Evolutionary conservation across 2,797 vertebrate species (phyloP), one percentile per base, ranked within the genome.

Genomic region (Thalassophryne amazonica): DNA sequence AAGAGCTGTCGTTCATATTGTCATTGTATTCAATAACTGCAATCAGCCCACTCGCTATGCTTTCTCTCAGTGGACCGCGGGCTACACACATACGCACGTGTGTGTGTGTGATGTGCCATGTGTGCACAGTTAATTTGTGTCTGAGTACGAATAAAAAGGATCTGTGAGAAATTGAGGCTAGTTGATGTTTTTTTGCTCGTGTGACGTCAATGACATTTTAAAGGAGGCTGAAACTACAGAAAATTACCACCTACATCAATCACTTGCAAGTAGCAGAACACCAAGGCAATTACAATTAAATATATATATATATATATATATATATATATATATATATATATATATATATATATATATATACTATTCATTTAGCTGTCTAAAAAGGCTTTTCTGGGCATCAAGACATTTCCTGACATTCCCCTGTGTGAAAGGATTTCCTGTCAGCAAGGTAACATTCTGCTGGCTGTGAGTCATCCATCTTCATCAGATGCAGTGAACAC

Each of bases 181-280:
- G 33, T 10, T 4, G 28, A 34, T 56, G 47, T 51, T 61, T 39
- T 58, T 25, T 14, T 2, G 12, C 16, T 54, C 22, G 37, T 22
- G 28, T 89, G 88, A 90, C 83, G 80, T 89, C 86, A 84, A 64
- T 82, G 49, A 48, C 69, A 79, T 84, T 79, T 80, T 55, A 80
- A 60, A 21, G 54, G 57, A 65, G 55, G 41, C 37, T 40, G 35
- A 34, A 60, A 36, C 57, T 42, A 60, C 42, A 72, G 69, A 77
- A 77, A 84, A 85, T 78, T 25, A 79, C 84, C 76, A 83, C 78
- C 71, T 73, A 75, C 67, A 59, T 61, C 65, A 74, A 64, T 82
- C 77, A 75, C 60, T 76, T 62, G 56, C 40, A 83, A 81, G 56
- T 36, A 65, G 60, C 52, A 43, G 46, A 69, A 78, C 72, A 78